A percentile compares a stretch with the other conserved stretches of the same genome.
Evolutionary conservation across 2,113 vertebrate genomes (phyloP).

Genomic region (Aegithalos caudatus): DNA sequence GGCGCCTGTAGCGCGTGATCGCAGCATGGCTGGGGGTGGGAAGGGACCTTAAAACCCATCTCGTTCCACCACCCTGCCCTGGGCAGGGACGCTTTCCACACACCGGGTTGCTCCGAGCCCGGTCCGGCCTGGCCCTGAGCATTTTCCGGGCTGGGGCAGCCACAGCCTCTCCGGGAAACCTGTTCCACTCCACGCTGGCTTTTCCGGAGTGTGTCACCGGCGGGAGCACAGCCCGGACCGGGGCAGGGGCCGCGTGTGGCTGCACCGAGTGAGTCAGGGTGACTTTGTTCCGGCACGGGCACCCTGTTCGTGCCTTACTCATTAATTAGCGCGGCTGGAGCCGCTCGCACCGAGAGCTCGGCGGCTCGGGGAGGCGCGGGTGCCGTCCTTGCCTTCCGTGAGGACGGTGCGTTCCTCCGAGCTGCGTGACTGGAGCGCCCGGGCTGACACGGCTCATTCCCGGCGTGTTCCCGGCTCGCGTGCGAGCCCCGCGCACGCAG

Average conservation of each 20-base stretch:
- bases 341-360: background rate
- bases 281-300: background rate
- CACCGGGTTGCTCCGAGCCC: background rate
- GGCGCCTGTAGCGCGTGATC: rapidly evolving
- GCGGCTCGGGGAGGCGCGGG: background rate
- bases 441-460: background rate
- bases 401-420: background rate
- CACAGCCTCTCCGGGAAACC: background rate
- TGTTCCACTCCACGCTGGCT: background rate
- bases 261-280: background rate
- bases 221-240: background rate
- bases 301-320: background rate
- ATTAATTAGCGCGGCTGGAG: background rate
- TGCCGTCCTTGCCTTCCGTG: background rate
- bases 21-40: rapidly evolving
- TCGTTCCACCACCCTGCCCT: rapidly evolving
- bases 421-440: background rate
- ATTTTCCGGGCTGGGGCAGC: background rate
- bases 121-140: background rate
- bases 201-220: background rate
- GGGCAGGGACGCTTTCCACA: background rate
- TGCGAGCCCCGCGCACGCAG: background rate
- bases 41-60: background rate
- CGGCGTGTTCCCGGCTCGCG: background rate
- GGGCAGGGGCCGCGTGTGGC: background rate